Percentiles rank a stretch among this genome's conserved stretches.
These are phyloP conservation scores for Vidua chalybeata DNA, from an alignment of 2,113 vertebrate species.

Conservation along the genomic window DNA sequence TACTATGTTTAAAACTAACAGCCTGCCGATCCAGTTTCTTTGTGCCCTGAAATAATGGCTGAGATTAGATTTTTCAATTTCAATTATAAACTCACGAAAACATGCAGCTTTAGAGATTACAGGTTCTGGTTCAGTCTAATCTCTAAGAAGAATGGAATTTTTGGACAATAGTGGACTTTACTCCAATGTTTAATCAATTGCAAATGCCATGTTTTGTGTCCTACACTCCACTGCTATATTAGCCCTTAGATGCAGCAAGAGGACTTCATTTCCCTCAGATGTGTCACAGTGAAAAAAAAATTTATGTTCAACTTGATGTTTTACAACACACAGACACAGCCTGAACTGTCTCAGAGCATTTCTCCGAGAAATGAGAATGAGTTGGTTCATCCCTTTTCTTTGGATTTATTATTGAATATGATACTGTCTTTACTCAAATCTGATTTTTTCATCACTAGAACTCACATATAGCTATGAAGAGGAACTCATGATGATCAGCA, in stretches of 20 bases:
- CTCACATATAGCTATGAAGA: neutral
- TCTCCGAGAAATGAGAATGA: neutral
- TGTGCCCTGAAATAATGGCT: neutral
- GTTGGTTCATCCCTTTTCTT: neutral
- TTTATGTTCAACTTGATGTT: neutral
- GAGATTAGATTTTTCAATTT: neutral
- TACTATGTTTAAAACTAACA: neutral
- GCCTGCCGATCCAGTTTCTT: neutral
- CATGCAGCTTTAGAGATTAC: neutral
- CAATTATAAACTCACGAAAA: neutral
- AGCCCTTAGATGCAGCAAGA: neutral
- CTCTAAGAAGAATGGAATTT: neutral
- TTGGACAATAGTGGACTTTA: neutral
- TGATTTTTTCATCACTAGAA: neutral
- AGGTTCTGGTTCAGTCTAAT: fast-evolving
- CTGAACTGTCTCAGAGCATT: neutral
- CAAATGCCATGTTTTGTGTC: neutral
- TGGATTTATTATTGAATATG: neutral
- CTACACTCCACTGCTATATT: neutral
- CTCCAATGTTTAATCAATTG: neutral
- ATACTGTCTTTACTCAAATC: neutral
- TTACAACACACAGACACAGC: neutral
- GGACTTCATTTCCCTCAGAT: neutral
- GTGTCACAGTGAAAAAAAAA: neutral
- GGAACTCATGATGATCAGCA: neutral